Percentiles rank a stretch among this genome's conserved stretches.
Evolutionary conservation across 1,140 invertebrate genomes (phyloP).

Genomic region (Nasonia longicornis): DNA sequence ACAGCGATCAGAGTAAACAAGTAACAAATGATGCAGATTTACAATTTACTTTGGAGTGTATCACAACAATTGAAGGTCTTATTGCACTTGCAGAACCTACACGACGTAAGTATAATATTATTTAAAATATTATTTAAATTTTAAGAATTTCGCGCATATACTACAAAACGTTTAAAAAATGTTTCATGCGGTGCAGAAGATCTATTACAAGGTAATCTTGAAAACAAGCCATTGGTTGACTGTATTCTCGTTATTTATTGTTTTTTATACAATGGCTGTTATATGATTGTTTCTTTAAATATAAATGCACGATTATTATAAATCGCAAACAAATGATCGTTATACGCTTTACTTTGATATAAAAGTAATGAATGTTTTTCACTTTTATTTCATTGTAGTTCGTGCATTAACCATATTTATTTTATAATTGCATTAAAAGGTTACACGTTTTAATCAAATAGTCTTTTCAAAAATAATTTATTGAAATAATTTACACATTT

Average conservation of each 20-base stretch:
- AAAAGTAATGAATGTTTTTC: neutral
- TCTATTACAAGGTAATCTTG: conserved; percentile 68
- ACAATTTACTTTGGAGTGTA: conserved; percentile 76
- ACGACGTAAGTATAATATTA: conserved; percentile 76
- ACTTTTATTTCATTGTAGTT: neutral
- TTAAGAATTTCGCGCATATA: neutral
- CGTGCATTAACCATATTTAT: neutral
- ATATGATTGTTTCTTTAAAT: neutral
- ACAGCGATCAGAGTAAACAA: conserved; percentile 73
- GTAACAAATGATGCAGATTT: conserved; percentile 74
- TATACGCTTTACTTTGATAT: neutral
- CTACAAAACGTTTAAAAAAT: conserved; percentile 44
- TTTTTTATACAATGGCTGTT: conserved; percentile 20
- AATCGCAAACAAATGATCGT: neutral
- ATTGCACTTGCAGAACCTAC: conserved; percentile 81
- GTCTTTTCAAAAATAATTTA: neutral
- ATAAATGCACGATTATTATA: conserved; percentile 1
- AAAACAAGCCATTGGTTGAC: neutral
- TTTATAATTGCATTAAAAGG: neutral
- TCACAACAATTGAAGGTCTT: conserved; percentile 79
- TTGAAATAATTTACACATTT: neutral
- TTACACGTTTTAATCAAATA: neutral
- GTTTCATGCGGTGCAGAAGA: conserved; percentile 69
- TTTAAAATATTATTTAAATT: conserved; percentile 13
- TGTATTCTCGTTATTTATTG: conserved; percentile 7